These are phyloP conservation scores for Chrysolina haemoptera DNA, from an alignment of 2,888 invertebrate genomes.

Conservation along the genomic window DNA sequence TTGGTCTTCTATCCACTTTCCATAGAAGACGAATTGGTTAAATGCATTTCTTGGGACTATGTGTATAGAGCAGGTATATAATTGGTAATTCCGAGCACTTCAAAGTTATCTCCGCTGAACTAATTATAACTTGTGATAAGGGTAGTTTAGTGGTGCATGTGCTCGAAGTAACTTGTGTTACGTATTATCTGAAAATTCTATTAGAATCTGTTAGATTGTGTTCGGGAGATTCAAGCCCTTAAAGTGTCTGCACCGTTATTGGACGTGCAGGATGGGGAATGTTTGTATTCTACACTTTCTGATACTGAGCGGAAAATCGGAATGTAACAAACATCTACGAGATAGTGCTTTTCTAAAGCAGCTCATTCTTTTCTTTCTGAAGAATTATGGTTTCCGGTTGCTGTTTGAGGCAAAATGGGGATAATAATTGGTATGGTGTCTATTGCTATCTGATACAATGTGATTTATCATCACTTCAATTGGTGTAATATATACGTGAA, in stretches of 20 bases:
- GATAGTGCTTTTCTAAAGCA: background rate
- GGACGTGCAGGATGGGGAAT: background rate
- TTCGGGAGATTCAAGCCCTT: slow-evolving; percentile 7
- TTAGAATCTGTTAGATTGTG: slow-evolving; percentile 16
- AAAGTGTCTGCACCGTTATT: slow-evolving; percentile 8
- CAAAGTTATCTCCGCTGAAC: slow-evolving; percentile 34
- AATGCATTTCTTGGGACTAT: background rate
- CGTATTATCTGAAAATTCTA: slow-evolving; percentile 25
- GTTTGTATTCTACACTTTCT: background rate
- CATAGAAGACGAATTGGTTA: background rate
- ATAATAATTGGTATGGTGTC: too few relatives aligned
- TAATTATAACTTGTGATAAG: slow-evolving; percentile 44
- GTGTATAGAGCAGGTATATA: slow-evolving; percentile 5
- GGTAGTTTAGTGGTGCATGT: slow-evolving; percentile 27
- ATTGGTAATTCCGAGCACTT: slow-evolving; percentile 44
- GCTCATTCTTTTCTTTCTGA: background rate
- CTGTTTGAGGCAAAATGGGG: too few relatives aligned
- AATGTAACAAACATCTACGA: background rate
- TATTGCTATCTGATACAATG: too few relatives aligned
- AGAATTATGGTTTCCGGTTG: too few relatives aligned
- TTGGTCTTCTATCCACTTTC: background rate
- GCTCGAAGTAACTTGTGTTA: slow-evolving; percentile 17
- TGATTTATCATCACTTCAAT: too few relatives aligned
- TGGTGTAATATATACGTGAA: too few relatives aligned
- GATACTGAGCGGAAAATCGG: background rate